phyloP scores from a whole-genome alignment of 2,113 vertebrate species.

The Eira barbara region DNA sequence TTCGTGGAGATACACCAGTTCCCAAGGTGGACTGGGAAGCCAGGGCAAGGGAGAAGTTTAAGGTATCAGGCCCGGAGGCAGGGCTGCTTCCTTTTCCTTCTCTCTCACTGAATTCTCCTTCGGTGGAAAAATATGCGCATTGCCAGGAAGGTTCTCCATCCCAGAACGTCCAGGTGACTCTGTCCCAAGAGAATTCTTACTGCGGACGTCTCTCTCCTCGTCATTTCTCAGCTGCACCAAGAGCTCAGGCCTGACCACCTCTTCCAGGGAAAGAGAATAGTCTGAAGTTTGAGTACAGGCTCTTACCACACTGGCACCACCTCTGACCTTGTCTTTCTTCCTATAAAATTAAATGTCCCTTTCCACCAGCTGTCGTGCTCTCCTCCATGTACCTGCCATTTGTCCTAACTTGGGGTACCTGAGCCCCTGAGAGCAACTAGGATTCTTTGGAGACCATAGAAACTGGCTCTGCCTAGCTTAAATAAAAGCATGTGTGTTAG shows the following conservation, averaged over 20 bases:
- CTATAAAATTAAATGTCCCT: background rate
- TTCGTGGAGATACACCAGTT: background rate
- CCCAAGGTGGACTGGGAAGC: background rate
- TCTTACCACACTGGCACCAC: background rate
- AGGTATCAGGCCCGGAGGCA: background rate
- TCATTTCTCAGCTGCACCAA: background rate
- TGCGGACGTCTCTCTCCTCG: background rate
- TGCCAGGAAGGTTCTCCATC: background rate
- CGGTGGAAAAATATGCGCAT: background rate
- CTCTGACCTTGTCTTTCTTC: background rate
- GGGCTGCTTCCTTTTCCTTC: background rate
- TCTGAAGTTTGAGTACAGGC: background rate
- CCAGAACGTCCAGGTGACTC: background rate
- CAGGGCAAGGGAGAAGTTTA: constrained; percentile 16
- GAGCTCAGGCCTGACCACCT: background rate
- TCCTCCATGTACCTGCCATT: background rate
- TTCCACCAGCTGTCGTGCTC: background rate
- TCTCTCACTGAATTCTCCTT: background rate
- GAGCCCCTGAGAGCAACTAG: background rate
- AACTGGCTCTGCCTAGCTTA: background rate
- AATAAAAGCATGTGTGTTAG: background rate
- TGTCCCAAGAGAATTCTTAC: background rate
- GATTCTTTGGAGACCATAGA: background rate
- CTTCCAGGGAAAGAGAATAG: background rate
- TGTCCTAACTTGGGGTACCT: background rate